Evolutionary conservation across 2,888 invertebrate species (phyloP), one percentile per base, ranked within the genome.

Genomic region (Nezara viridula): DNA sequence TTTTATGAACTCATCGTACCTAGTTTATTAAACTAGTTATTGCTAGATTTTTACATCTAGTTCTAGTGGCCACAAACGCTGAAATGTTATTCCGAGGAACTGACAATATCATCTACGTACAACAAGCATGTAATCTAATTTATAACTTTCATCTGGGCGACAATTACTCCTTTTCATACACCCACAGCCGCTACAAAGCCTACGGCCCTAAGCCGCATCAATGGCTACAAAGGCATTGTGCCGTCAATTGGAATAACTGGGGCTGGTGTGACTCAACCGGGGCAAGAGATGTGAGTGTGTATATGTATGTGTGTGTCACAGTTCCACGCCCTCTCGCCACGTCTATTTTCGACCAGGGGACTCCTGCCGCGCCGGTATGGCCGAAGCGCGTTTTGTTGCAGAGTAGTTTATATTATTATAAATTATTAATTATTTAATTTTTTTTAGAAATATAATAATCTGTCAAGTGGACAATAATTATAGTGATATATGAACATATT

Each of bases 181-280:
- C 66, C 66, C 66, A 66, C 66, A 66, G 66, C 32, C 0, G n/a
- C 27, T 66, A 66, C 66, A 66, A 66, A 66, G 55, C 55, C 55
- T 55, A n/a, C 10, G 55, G 12, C 55, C 55, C 55, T 55, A 55
- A 55, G 66, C 66, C 66, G 66, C 66, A 66, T 66, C 66, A 66
- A 66, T 66, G 66, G 16, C 16, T 32, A 32, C 66, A 66, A 16
- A 66, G 66, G 27, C 66, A 66, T 66, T 66, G 66, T 66, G 21
- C 66, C 66, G 66, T 66, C 66, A 66, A 66, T 66, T 66, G 66
- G 66, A 32, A 21, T 66, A 66, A 66, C 66, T 66, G 32, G 27
- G 66, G 66, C 66, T 32, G 9, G 27, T 66, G 32, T 66, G 66
- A 66, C 66, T 66, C 66, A 66, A 66, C 66, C 10, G 0, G 66